Evolutionary conservation across 2,888 invertebrate species (phyloP).

Genomic region (Atethmia centrago): DNA sequence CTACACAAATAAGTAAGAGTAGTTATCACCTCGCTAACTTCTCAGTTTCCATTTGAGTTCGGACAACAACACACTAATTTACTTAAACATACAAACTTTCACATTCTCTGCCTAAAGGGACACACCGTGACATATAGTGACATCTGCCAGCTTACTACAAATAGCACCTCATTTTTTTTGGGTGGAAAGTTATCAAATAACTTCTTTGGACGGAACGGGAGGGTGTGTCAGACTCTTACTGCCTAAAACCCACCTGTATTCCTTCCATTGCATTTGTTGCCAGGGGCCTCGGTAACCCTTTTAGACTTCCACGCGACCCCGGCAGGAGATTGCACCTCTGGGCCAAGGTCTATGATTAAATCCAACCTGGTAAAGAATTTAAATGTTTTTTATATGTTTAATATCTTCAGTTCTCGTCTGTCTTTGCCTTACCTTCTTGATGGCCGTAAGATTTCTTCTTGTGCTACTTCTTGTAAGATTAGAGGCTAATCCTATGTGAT

Average conservation of each 20-base stretch:
- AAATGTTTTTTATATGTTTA: too few relatives aligned
- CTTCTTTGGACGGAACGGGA: too few relatives aligned
- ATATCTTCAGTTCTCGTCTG: neutral
- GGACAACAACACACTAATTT: conserved; percentile 50
- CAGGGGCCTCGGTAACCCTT: too few relatives aligned
- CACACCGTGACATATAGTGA: neutral
- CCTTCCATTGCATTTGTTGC: too few relatives aligned
- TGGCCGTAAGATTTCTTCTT: neutral
- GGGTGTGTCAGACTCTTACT: too few relatives aligned
- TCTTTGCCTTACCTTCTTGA: neutral
- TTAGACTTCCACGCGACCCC: too few relatives aligned
- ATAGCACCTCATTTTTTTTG: too few relatives aligned
- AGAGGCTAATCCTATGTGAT: neutral
- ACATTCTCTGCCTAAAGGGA: conserved; percentile 50
- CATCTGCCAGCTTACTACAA: neutral
- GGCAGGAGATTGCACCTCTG: neutral
- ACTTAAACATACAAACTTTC: conserved; percentile 51
- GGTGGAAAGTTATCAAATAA: too few relatives aligned
- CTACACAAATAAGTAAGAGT: conserved; percentile 34
- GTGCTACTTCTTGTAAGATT: too few relatives aligned
- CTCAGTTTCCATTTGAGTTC: conserved; percentile 46
- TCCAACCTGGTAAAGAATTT: neutral
- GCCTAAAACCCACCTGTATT: neutral
- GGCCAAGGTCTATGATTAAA: neutral
- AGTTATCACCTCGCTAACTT: conserved; percentile 27